Base-by-base conservation (phyloP, 2,888 invertebrate species). In the Scotopteryx bipunctaria region DNA sequence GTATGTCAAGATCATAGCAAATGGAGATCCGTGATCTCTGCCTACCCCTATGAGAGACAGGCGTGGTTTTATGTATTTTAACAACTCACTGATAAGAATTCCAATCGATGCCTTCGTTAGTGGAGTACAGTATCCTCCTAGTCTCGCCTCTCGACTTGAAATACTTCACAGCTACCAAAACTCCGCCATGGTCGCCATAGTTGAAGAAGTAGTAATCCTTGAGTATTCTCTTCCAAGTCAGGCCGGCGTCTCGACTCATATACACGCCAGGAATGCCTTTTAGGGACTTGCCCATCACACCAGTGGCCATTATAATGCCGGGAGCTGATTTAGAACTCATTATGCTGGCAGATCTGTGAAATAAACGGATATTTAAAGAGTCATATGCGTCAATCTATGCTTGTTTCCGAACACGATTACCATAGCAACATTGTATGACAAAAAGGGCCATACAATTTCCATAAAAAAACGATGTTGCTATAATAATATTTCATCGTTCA, bases 151-250 rank as follows among this genome's bases (percentile, higher is more conserved):
- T 91, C 0, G 92, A 91, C 76, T 94, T 95, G 80, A 94, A 96
- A 73, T 95, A 95, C 69, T 94, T 94, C 0, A 97, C 96, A 0
- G 97, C 97, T 0, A 97, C 95, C 16, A 98, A 79, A 0, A 98
- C 91, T 13, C 97, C 97, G 0, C 98, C 98, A 73, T 97, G 97
- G 83, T 98, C 98, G 1, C 97, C 98, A 86, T 97, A 94, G 71
- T 96, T 95, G 81, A 96, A 97, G 81, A 96, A 94, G 71, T 95
- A 95, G 69, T 95, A 94, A 59, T 96, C 96, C 41, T 53, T 53
- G 3, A 63, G 97, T 25, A 54, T 48, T 15, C 54, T 54, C 48
- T 45, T 54, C 54, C 54, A 54, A 95, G 76, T 75, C 2, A 76
- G 51, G 13, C 76, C 76, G 3, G 76, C 76, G 19, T 76, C 76